A percentile compares a stretch with the other conserved stretches of the same genome.
phyloP scores from a whole-genome alignment of 2,888 invertebrate species.

The Parnassius mnemosyne region DNA sequence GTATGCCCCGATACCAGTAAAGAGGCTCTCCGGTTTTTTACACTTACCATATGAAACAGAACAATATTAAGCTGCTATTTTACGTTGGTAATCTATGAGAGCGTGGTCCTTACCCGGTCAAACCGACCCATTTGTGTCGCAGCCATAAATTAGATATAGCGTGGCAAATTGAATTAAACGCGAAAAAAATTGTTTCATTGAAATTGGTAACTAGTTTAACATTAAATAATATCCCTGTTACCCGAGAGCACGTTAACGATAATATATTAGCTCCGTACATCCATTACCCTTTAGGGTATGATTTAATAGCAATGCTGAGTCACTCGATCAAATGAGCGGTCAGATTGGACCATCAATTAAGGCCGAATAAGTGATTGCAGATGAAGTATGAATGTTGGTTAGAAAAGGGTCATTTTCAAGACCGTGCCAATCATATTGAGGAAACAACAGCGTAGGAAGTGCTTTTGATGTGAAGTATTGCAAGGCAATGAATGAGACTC shows the following conservation, averaged over 20 bases:
- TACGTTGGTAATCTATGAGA: no score
- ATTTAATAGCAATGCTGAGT: conserved; percentile 22
- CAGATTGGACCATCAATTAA: conserved; percentile 27
- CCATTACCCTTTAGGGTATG: conserved; percentile 23
- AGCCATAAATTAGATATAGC: no score
- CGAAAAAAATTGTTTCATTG: no score
- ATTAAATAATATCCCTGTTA: not conserved
- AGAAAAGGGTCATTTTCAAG: conserved; percentile 3
- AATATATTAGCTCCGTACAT: conserved; percentile 8
- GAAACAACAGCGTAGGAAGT: not conserved
- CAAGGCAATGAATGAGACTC: no score
- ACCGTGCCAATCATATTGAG: conserved; percentile 2
- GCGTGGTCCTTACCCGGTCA: no score
- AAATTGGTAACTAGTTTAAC: not conserved
- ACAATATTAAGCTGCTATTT: no score
- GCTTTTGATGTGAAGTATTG: not conserved
- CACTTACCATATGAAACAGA: no score
- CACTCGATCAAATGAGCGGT: conserved; percentile 27
- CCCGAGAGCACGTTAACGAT: not conserved
- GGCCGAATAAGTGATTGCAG: not conserved
- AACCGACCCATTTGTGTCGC: no score
- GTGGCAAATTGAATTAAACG: no score
- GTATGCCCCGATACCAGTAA: no score
- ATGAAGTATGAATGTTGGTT: not conserved
- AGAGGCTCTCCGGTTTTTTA: no score